A percentile compares a stretch with the other conserved stretches of the same genome.
These are phyloP conservation scores for Latrodectus elegans DNA, from an alignment of 2,888 invertebrate genomes.

Conservation along the genomic window DNA sequence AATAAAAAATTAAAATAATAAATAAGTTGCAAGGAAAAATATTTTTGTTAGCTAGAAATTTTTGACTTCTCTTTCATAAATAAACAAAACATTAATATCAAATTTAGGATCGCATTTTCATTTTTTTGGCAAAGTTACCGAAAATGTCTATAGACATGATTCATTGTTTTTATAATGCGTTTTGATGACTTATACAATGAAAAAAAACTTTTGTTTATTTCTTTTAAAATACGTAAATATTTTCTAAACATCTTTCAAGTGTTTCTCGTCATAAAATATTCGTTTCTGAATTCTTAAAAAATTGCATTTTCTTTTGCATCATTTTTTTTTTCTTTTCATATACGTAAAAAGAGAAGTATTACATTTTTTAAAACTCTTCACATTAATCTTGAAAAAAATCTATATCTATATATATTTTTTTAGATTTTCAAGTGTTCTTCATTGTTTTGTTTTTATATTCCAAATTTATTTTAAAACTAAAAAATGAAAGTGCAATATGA, in stretches of 20 bases:
- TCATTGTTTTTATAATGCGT: no score
- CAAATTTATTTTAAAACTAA: conserved; percentile 27
- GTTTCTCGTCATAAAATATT: conserved; percentile 22
- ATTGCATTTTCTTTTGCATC: conserved; percentile 31
- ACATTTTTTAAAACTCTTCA: conserved; percentile 26
- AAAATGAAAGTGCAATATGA: neutral
- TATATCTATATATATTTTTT: conserved; percentile 22
- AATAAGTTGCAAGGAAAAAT: no score
- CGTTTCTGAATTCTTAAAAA: conserved; percentile 34
- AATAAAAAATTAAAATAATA: no score
- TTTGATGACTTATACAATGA: no score
- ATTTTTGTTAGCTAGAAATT: no score
- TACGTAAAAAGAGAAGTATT: neutral
- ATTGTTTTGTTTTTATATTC: conserved; percentile 5
- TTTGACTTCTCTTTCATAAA: no score
- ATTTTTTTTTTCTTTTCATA: no score
- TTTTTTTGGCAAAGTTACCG: no score
- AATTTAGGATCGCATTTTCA: no score
- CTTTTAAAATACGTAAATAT: neutral
- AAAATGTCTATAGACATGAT: no score
- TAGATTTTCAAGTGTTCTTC: neutral
- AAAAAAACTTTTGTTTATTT: neutral
- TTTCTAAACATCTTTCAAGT: conserved; percentile 12
- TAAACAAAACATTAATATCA: no score
- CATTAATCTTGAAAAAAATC: conserved; percentile 45